Percentiles rank a stretch among this genome's conserved stretches.
These are phyloP conservation scores for Hirtodrosophila cameraria DNA, from an alignment of 2,888 invertebrate species.

Conservation along the genomic window DNA sequence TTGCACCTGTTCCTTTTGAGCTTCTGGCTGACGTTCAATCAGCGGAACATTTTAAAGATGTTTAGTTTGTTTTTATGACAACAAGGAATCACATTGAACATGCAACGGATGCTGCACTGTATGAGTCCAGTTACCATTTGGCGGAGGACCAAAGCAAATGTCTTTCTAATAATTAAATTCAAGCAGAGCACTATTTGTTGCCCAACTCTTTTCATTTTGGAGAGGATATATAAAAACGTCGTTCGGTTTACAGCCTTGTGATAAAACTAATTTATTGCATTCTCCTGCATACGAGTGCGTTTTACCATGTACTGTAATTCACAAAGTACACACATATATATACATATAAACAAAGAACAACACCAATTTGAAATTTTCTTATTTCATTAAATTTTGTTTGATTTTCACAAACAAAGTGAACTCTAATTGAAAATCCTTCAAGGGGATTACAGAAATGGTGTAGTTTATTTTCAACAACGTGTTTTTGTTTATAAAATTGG, in stretches of 20 bases:
- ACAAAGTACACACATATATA: too few species aligned
- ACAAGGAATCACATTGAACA: constrained; percentile 25
- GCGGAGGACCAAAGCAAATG: constrained; percentile 4
- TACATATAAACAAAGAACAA: too few species aligned
- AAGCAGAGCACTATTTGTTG: constrained; percentile 17
- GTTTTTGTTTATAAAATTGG: too few species aligned
- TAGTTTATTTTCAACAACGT: too few species aligned
- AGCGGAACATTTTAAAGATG: constrained; percentile 38
- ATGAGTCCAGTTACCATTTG: constrained; percentile 22
- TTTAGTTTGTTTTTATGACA: constrained; percentile 46
- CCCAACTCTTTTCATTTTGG: background rate
- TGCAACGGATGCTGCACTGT: constrained; percentile 44
- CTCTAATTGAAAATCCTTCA: too few species aligned
- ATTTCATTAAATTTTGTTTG: too few species aligned
- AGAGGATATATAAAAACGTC: background rate
- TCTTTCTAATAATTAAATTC: constrained; percentile 38
- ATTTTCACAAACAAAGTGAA: too few species aligned
- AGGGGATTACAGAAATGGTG: too few species aligned
- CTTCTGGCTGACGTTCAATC: constrained; percentile 27
- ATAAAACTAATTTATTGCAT: background rate
- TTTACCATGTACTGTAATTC: too few species aligned
- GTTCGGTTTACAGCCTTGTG: background rate
- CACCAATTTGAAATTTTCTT: too few species aligned
- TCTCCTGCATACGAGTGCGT: background rate
- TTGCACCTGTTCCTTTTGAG: constrained; percentile 52